Percentiles rank a stretch among this genome's conserved stretches.
Evolutionary conservation across 1,140 invertebrate genomes (phyloP).

Genomic region (Samia ricini): DNA sequence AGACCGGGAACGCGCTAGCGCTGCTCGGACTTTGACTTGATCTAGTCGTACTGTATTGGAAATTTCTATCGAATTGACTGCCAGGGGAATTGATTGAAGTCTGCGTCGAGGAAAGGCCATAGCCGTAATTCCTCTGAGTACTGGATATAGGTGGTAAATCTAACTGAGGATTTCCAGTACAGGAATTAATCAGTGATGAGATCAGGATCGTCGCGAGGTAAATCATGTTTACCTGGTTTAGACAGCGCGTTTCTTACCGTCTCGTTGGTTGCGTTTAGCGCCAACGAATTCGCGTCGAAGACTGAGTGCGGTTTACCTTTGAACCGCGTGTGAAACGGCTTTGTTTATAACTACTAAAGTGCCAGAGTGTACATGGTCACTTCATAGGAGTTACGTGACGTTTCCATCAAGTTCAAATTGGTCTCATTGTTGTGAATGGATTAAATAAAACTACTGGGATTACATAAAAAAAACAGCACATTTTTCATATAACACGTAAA

Average conservation of each 20-base stretch:
- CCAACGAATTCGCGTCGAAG: slow-evolving; percentile 48
- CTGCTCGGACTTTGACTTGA: slow-evolving; percentile 40
- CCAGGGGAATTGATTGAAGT: slow-evolving; percentile 48
- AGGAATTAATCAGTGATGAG: slow-evolving; percentile 35
- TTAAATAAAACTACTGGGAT: too few species aligned
- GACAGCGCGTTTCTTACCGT: slow-evolving; percentile 19
- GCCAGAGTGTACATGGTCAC: slow-evolving; percentile 1
- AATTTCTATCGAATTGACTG: slow-evolving; percentile 62
- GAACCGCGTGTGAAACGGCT: slow-evolving; percentile 61
- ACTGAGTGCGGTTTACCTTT: slow-evolving; percentile 49
- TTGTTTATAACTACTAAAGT: slow-evolving; percentile 38
- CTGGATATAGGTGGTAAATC: slow-evolving; percentile 74
- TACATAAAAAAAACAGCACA: too few species aligned
- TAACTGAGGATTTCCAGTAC: slow-evolving; percentile 66
- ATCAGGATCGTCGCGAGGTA: slow-evolving; percentile 41
- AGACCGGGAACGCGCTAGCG: slow-evolving; percentile 56
- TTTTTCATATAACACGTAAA: too few species aligned
- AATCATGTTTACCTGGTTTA: slow-evolving; percentile 45
- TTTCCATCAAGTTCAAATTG: slow-evolving; percentile 2
- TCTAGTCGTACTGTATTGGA: slow-evolving; percentile 56
- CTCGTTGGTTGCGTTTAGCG: slow-evolving; percentile 64
- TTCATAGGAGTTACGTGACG: neutral
- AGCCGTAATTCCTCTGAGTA: slow-evolving; percentile 58
- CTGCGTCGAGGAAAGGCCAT: slow-evolving; percentile 58
- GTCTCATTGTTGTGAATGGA: too few species aligned